Conservation (phyloP, 2,113 vertebrate genomes). For the Columba janthina region DNA sequence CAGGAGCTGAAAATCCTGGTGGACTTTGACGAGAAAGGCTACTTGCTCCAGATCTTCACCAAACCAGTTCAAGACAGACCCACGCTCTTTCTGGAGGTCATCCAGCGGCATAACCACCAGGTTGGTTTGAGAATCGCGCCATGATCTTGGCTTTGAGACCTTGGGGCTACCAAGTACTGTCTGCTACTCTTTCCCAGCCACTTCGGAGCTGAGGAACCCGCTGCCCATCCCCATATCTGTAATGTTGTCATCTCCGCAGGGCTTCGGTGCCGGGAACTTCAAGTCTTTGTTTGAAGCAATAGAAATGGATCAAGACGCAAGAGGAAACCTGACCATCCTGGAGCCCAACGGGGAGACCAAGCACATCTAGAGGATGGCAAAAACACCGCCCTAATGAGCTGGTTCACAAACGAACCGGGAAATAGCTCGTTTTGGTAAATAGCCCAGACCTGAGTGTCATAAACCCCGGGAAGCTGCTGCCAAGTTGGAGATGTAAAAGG, state of each 20-base stretch:
- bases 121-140: conserved; percentile 50
- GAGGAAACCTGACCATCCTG: conserved; percentile 90
- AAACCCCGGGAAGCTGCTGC: background rate
- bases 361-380: background rate
- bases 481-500: background rate
- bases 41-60: conserved; percentile 97
- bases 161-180: too few relatives aligned
- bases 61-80: conserved; percentile 97
- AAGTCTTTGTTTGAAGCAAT: conserved; percentile 95
- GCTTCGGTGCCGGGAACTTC: conserved; percentile 97
- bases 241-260: conserved; percentile 63
- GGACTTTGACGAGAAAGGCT: conserved; percentile 94
- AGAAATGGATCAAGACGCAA: conserved; percentile 86
- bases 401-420: background rate
- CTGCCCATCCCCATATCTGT: fast-evolving
- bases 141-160: background rate
- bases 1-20: conserved; percentile 94
- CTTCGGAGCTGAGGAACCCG: fast-evolving
- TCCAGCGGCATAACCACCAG: conserved; percentile 96
- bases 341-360: conserved; percentile 75
- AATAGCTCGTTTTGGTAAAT: background rate
- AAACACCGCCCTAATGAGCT: fast-evolving
- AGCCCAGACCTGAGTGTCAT: background rate
- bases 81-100: conserved; percentile 94
- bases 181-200: background rate